phyloP scores from a whole-genome alignment of 2,888 invertebrate species.

The Serripes groenlandicus region DNA sequence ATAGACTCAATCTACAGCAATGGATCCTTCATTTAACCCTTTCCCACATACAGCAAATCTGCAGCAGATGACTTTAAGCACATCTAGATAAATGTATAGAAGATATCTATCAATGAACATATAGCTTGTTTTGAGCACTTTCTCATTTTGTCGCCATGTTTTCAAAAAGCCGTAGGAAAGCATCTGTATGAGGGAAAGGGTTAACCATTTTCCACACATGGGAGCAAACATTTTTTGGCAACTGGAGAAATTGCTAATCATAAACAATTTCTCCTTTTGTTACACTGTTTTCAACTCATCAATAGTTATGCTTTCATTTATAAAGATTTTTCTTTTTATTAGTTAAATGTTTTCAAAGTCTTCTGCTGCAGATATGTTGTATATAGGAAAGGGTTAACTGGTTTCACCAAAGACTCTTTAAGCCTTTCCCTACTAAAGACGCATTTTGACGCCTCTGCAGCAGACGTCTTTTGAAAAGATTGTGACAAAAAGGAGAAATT shows the following conservation, averaged over 20 bases:
- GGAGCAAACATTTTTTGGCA: neutral
- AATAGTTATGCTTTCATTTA: too few species aligned
- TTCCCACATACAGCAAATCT: too few species aligned
- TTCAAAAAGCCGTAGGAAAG: neutral
- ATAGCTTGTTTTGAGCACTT: neutral
- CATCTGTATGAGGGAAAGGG: neutral
- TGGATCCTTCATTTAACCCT: too few species aligned
- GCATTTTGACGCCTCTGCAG: too few species aligned
- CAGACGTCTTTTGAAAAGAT: too few species aligned
- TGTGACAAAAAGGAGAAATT: too few species aligned
- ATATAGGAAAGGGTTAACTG: neutral
- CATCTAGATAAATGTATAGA: neutral
- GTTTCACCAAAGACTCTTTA: too few species aligned
- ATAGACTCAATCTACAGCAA: too few species aligned
- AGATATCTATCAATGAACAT: too few species aligned
- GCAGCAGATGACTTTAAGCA: too few species aligned
- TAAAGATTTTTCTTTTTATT: too few species aligned
- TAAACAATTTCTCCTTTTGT: constrained; percentile 1
- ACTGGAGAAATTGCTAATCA: constrained; percentile 3
- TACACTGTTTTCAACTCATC: neutral
- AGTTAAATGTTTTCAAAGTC: neutral
- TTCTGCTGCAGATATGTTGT: neutral
- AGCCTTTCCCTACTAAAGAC: too few species aligned
- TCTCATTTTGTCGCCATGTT: constrained; percentile 5
- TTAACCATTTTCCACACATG: neutral